A percentile compares a stretch with the other conserved stretches of the same genome.
These are phyloP conservation scores for Probosciger aterrimus DNA, from an alignment of 2,113 vertebrate species.

Conservation along the genomic window DNA sequence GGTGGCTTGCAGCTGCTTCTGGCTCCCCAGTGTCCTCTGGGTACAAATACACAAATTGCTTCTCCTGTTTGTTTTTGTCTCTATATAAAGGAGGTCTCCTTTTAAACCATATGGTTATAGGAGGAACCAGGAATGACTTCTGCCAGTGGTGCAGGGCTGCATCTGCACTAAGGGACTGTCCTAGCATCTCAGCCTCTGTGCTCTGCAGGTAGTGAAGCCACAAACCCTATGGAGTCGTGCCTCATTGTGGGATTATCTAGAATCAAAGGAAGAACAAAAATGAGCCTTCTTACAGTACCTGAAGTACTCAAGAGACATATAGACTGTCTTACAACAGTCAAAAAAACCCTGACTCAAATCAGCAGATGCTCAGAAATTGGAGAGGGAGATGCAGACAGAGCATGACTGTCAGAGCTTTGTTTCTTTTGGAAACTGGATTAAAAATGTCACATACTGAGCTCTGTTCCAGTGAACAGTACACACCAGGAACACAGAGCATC, in stretches of 20 bases:
- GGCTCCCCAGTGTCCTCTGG: background rate
- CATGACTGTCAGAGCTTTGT: background rate
- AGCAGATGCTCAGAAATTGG: background rate
- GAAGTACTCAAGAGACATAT: background rate
- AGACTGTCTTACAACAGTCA: background rate
- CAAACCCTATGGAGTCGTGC: accelerated
- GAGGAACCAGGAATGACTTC: background rate
- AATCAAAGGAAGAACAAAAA: background rate
- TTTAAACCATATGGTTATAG: background rate
- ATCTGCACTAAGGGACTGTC: background rate
- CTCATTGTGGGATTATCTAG: no score
- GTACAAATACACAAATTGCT: background rate
- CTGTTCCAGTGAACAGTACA: background rate
- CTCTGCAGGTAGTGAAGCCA: background rate
- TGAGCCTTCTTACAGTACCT: background rate
- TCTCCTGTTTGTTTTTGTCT: background rate
- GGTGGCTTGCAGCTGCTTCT: background rate
- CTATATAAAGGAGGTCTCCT: background rate
- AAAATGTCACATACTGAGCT: background rate
- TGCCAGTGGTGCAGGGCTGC: background rate
- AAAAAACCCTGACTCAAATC: background rate
- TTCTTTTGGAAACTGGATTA: background rate
- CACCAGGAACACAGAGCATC: background rate
- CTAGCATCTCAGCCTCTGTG: background rate
- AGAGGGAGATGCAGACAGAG: background rate